Conservation (phyloP, 2,113 vertebrate genomes). For the Narcine bancroftii region DNA sequence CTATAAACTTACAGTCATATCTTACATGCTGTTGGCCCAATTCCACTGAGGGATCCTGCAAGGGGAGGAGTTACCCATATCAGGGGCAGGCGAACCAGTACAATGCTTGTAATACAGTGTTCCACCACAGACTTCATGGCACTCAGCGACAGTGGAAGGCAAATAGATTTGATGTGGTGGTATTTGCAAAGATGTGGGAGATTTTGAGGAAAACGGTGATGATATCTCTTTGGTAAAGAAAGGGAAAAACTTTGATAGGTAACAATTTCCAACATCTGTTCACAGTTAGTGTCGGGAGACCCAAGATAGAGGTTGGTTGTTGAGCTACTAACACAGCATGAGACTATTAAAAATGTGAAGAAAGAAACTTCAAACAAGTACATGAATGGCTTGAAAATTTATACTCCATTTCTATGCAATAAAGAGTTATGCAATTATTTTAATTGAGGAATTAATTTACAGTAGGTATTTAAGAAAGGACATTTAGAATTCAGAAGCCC, state of each 20-base stretch:
- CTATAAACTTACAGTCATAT: too few species aligned
- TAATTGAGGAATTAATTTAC: background rate
- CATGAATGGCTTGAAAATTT: background rate
- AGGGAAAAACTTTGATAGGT: background rate
- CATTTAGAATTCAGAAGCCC: background rate
- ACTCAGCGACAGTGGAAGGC: background rate
- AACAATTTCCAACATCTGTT: background rate
- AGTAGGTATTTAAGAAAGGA: background rate
- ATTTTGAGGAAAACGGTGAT: background rate
- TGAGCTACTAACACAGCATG: background rate
- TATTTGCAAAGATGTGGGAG: too few species aligned
- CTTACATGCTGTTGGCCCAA: too few species aligned
- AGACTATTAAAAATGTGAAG: background rate
- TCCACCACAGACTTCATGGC: too few species aligned
- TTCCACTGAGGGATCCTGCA: too few species aligned
- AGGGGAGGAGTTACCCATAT: too few species aligned
- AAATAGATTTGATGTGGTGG: background rate
- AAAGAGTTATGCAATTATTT: background rate
- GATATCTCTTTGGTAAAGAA: background rate
- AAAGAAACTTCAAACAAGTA: background rate
- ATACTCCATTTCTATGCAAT: background rate
- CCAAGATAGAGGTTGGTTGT: background rate
- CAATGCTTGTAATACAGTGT: too few species aligned
- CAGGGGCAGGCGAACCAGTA: too few species aligned
- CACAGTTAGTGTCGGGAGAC: background rate